A percentile compares a stretch with the other conserved stretches of the same genome.
Evolutionary conservation across 2,797 vertebrate species (phyloP).

Genomic region (Artibeus jamaicensis): DNA sequence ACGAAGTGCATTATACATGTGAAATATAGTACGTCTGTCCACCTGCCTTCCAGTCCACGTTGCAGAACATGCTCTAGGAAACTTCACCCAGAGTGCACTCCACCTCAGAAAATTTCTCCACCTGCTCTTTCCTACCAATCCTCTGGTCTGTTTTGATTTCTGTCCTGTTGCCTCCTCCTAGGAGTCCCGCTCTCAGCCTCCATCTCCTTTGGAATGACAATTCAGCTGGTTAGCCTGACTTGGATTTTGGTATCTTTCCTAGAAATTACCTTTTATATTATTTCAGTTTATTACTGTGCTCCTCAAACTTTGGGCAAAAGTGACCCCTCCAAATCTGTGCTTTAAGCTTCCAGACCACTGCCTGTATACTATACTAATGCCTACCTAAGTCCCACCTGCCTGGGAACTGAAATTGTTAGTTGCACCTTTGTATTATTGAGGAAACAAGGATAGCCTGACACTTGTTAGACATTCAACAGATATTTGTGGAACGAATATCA

Average conservation of each 20-base stretch:
- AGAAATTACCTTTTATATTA: not conserved
- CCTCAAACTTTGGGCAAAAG: not conserved
- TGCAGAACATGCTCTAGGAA: not conserved
- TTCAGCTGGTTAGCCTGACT: not conserved
- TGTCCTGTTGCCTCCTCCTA: not conserved
- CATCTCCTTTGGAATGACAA: not conserved
- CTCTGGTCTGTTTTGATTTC: conserved; percentile 19
- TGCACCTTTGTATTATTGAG: not conserved
- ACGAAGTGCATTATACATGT: no score
- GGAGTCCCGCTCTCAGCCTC: not conserved
- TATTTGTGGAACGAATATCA: not conserved
- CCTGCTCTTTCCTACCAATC: not conserved
- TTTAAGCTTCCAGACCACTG: not conserved
- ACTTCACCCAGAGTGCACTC: not conserved
- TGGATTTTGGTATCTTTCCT: not conserved
- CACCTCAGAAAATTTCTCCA: not conserved
- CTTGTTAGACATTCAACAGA: not conserved
- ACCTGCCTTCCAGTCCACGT: not conserved
- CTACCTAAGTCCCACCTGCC: not conserved
- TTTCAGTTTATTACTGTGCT: not conserved
- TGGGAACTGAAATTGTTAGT: not conserved
- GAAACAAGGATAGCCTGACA: not conserved
- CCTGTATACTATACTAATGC: not conserved
- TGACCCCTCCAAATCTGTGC: not conserved
- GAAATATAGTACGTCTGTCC: not conserved